Base-by-base conservation (phyloP, 2,888 invertebrate species). In the Cryptocheilus praepositus region DNA sequence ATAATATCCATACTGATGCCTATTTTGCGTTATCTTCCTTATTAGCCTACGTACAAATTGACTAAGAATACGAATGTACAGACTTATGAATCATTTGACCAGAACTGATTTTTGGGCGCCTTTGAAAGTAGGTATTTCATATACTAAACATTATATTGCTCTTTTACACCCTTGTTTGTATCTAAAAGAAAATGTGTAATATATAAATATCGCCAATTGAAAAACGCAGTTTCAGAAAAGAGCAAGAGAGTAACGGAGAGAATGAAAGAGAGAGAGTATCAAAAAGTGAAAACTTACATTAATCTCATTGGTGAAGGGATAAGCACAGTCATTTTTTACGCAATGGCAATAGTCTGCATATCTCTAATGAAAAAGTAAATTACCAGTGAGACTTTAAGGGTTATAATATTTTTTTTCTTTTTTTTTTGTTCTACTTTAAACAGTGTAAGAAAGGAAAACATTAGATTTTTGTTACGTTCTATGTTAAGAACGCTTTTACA, bases 401-500 rank as follows among this genome's bases (percentile, higher is more conserved):
- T 19, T 22, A 54, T 15, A 4, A 28, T 53, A 28, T 8, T 53
- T 18, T 25, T 49, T 49, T 49, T 36, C 8, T 49, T 3, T 49
- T 5, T 49, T 49, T 49, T n/a, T 4, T 49, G 5, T 49, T 18
- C 16, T 11, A 4, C 1, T 13, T 49, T 49, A 8, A 56, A 18
- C 44, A 18, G 55, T 2, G 22, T 21, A 54, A 61, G 4, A 56
- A 11, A 8, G 51, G 16, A 62, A 71, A 69, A 64, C 45, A 75
- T 70, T 25, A 43, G 18, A 46, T 28, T 36, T 46, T 25, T 28
- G 54, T 19, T 62, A 19, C 63, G 46, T 56, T 44, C 46, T 58
- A 54, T 63, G 11, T 58, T 58, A n/a, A 22, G 8, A 52, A 52
- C 15, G 15, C 21, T 79, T 81, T 61, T 74, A 76, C 57, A 65